These are phyloP conservation scores for Zonotrichia albicollis DNA, from an alignment of 2,797 vertebrate genomes.

Conservation along the genomic window DNA sequence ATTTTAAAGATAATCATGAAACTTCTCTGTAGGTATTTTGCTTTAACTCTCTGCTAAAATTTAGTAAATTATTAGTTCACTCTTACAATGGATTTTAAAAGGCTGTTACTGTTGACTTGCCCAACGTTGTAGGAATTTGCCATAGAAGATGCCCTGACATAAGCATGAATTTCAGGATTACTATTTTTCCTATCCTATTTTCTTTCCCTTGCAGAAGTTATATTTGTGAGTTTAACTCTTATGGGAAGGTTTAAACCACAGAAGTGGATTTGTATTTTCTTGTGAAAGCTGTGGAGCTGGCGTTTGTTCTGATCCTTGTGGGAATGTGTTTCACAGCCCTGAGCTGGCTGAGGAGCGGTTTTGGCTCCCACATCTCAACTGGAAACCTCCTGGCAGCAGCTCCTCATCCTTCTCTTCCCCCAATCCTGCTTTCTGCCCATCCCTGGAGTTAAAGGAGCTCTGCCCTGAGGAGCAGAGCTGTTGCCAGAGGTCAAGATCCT, in stretches of 20 bases:
- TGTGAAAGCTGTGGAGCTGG: not conserved
- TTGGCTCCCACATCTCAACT: not conserved
- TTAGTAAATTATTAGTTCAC: not conserved
- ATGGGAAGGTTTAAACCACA: not conserved
- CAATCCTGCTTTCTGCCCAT: not conserved
- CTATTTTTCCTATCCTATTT: not conserved
- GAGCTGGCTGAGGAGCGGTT: not conserved
- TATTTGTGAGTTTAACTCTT: not conserved
- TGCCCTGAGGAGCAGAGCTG: not conserved
- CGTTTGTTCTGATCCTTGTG: not conserved
- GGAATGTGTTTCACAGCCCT: not conserved
- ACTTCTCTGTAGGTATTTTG: not conserved
- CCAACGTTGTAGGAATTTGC: not conserved
- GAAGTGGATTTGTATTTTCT: not conserved
- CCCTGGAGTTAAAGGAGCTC: not conserved
- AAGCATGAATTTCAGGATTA: not conserved
- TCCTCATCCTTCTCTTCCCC: fast-evolving
- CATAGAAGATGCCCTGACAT: not conserved
- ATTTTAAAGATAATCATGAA: not conserved
- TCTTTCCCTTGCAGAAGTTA: not conserved
- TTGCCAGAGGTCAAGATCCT: not conserved
- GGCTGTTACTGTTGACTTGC: not conserved
- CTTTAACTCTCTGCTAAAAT: not conserved
- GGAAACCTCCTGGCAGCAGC: not conserved
- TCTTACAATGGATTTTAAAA: not conserved